Base-by-base conservation (phyloP, 2,113 vertebrate genomes). In the Cryptomyrus ogoouensis region DNA sequence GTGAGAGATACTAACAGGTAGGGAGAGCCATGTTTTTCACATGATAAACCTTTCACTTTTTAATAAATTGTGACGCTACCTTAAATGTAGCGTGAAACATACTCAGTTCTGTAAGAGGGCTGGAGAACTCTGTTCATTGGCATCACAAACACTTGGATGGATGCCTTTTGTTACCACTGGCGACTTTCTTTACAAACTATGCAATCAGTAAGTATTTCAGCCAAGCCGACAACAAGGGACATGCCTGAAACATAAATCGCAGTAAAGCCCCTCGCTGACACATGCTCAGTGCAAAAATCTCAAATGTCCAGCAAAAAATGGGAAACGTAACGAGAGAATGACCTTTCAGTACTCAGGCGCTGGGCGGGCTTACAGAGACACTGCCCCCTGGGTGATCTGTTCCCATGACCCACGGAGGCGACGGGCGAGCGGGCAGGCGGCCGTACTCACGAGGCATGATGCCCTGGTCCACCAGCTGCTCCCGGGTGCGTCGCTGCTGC, bases 381-480 rank as follows among this genome's bases (percentile, higher is more conserved):
- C 15, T 19, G 15, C 10, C 66, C 66, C 56, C 56, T n/a, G 27
- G 10, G 12, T 1, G 27, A 12, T n/a, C 4, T 35, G 49, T 35
- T 24, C 85, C 50, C 85, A 42, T 17, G 35, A 13, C 50, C 87
- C 52, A 2, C 0, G 47, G 5, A 66, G 4, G 87, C 31, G 88
- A 56, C 39, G 42, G 49, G 3, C 50, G 3, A 2, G 58, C 2
- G 83, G 39, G 42, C 13, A 56, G 90, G 88, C 5, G 89, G 8
- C 19, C 7, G 47, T 89, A 94, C 98, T 99, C 96, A 99, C 98
- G 97, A 96, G 98, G 98, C 98, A 99, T 99, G 97, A 99, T 99
- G 97, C 98, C 98, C 96, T 99, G 98, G 92, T 99, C 98, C 95
- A 98, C 98, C 92, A 99, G 97, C 92, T 99, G 98, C 91, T 99